Evolutionary conservation across 2,113 vertebrate species (phyloP).

Genomic region (Lepidiolamprologus cunningtoni): DNA sequence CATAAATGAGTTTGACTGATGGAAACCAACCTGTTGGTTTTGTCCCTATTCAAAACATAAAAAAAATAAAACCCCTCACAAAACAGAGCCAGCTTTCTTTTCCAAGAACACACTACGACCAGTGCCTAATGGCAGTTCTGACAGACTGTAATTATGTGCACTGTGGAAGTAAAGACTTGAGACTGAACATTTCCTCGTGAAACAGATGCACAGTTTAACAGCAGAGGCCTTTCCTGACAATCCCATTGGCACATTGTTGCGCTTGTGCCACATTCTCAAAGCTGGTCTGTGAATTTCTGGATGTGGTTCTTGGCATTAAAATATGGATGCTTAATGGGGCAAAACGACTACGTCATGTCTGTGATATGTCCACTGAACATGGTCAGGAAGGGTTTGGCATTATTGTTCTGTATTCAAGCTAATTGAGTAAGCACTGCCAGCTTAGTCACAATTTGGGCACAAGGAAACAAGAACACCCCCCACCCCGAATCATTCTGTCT

Average conservation of each 20-base stretch:
- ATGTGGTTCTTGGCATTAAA: constrained; percentile 53
- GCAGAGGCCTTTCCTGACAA: constrained; percentile 30
- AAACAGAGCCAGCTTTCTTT: not conserved
- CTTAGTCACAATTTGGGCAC: constrained; percentile 19
- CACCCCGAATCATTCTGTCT: not conserved
- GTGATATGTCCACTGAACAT: constrained; percentile 59
- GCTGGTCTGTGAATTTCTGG: constrained; percentile 57
- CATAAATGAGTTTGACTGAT: not conserved
- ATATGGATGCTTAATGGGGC: constrained; percentile 48
- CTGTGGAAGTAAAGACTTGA: not conserved
- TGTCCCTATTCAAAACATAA: not conserved
- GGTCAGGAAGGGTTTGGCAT: constrained; percentile 60
- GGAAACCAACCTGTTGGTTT: not conserved
- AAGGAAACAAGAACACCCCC: constrained; percentile 32
- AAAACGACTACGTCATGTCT: constrained; percentile 64
- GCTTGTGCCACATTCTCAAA: constrained; percentile 27
- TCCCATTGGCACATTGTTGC: constrained; percentile 31
- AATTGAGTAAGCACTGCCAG: constrained; percentile 47
- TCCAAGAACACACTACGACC: not conserved
- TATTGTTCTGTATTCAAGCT: constrained; percentile 48
- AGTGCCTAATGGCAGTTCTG: not conserved
- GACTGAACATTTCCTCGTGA: constrained; percentile 38
- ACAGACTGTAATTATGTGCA: constrained; percentile 20
- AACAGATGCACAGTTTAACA: constrained; percentile 34
- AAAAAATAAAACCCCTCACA: not conserved